Conservation (phyloP, 2,888 invertebrate genomes). For the Aricia artaxerxes region DNA sequence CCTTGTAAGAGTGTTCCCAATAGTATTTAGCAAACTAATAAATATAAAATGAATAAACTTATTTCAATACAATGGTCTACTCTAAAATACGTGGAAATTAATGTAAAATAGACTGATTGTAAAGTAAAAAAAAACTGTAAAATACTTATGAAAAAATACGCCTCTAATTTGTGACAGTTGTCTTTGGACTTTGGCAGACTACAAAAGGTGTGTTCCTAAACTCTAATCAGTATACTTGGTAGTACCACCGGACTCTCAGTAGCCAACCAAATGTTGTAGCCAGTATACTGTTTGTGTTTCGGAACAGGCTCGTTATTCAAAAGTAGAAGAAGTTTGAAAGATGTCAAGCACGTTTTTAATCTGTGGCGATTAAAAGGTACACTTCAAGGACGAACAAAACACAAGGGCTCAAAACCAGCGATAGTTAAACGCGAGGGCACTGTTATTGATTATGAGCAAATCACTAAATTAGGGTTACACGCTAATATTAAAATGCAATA, state of each 20-base stretch:
- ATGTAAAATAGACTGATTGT: background rate
- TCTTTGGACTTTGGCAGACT: constrained; percentile 11
- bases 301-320: background rate
- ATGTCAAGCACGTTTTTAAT: background rate
- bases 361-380: background rate
- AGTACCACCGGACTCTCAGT: background rate
- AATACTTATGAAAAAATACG: constrained; percentile 3
- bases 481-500: constrained; percentile 33
- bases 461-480: constrained; percentile 26
- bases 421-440: constrained; percentile 8
- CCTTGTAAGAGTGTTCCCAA: background rate
- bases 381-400: background rate
- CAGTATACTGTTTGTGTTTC: background rate
- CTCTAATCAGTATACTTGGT: background rate
- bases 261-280: background rate
- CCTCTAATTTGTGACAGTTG: constrained; percentile 10
- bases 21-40: background rate
- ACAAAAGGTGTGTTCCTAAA: background rate
- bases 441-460: constrained; percentile 16
- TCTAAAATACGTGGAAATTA: background rate
- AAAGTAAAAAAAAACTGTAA: background rate
- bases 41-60: background rate
- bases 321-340: background rate
- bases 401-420: background rate
- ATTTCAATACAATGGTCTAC: background rate